phyloP scores from a whole-genome alignment of 2,113 vertebrate genomes.

The Hyaena hyaena region DNA sequence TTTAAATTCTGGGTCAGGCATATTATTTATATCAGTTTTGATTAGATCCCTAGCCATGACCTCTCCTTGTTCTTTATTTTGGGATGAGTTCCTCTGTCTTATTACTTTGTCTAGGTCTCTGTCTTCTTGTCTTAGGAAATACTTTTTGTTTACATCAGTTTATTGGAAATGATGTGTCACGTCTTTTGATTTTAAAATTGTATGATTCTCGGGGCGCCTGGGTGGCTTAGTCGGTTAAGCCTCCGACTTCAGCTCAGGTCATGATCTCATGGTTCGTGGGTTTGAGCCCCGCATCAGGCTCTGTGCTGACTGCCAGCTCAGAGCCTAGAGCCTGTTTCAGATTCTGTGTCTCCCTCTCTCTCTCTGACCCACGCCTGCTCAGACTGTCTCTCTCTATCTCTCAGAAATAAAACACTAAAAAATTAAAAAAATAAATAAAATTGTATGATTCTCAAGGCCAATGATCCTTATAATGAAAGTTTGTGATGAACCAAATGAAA shows the following conservation, averaged over 20 bases:
- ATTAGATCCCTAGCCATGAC: not conserved
- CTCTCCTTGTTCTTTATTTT: not conserved
- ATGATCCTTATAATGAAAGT: not conserved
- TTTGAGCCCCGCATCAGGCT: too few species aligned
- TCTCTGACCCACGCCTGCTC: too few species aligned
- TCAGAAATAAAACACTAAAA: too few species aligned
- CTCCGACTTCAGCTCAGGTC: too few species aligned
- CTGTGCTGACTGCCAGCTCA: too few species aligned
- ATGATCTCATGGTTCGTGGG: too few species aligned
- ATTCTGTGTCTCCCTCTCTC: too few species aligned
- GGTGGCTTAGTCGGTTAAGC: too few species aligned
- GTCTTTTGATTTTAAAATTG: not conserved
- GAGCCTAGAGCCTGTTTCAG: too few species aligned
- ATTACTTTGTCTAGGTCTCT: not conserved
- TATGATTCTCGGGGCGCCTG: not conserved
- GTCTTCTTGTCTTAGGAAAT: not conserved
- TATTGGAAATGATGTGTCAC: not conserved
- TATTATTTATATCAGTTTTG: not conserved
- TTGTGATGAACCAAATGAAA: not conserved
- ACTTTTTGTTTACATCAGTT: not conserved
- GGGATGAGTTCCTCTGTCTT: not conserved
- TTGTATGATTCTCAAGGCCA: not conserved
- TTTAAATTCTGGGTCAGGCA: not conserved
- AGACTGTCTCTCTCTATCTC: too few species aligned
- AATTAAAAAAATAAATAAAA: not conserved